phyloP scores from a whole-genome alignment of 2,113 vertebrate species.

The Stigmatopora argus region DNA sequence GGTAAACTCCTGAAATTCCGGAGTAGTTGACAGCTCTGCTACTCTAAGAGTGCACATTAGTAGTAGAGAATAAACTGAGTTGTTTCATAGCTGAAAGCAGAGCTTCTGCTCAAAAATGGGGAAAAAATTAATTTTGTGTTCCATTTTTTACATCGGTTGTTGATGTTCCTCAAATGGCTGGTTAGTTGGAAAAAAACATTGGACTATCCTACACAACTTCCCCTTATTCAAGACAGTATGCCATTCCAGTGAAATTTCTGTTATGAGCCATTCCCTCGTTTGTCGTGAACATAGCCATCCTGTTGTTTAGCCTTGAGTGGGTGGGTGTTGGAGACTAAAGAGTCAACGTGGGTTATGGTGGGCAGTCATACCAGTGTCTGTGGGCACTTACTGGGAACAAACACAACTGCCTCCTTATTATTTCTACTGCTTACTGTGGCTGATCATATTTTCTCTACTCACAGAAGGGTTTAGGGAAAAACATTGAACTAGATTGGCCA shows the following conservation, averaged over 20 bases:
- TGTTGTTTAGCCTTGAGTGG: constrained; percentile 39
- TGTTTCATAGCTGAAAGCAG: too few species aligned
- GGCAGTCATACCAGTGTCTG: constrained; percentile 33
- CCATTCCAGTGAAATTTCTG: not conserved
- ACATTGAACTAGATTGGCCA: not conserved
- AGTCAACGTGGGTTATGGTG: constrained; percentile 44
- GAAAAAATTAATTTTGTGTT: too few species aligned
- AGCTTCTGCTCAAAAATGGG: too few species aligned
- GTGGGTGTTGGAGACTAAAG: constrained; percentile 46
- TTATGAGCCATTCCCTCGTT: constrained; percentile 12
- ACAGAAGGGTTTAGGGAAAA: not conserved
- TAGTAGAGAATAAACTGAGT: too few species aligned
- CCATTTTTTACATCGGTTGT: too few species aligned
- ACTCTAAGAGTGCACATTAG: too few species aligned
- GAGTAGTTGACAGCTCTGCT: too few species aligned
- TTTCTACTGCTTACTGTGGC: constrained; percentile 17
- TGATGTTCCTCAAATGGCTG: too few species aligned
- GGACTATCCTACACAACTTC: not conserved
- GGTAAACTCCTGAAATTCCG: too few species aligned
- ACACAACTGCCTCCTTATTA: constrained; percentile 28
- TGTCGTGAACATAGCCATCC: constrained; percentile 21
- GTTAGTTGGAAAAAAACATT: not conserved
- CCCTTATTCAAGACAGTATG: not conserved
- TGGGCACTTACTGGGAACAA: constrained; percentile 34
- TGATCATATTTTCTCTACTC: constrained; percentile 11